These are phyloP conservation scores for Sphaerophoria rueppellii DNA, from an alignment of 2,888 invertebrate genomes.

Conservation along the genomic window DNA sequence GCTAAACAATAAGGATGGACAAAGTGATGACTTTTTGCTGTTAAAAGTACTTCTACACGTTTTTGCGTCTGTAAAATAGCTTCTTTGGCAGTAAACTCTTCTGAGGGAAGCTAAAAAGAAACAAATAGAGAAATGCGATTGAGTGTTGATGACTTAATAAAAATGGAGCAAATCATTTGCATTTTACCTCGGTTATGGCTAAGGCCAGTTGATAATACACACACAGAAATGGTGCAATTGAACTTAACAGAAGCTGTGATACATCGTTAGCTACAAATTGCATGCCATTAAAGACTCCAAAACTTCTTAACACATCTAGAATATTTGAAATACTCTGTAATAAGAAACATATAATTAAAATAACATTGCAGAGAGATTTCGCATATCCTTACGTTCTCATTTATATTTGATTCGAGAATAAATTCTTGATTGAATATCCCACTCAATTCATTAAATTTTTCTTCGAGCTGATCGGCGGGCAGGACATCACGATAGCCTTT, in stretches of 20 bases:
- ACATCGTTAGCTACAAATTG: conserved; percentile 78
- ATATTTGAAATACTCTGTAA: conserved; percentile 82
- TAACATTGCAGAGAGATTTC: background rate
- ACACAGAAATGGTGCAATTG: conserved; percentile 86
- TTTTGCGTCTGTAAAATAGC: conserved; percentile 85
- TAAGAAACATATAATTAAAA: conserved; percentile 10
- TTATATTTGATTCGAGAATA: conserved; percentile 84
- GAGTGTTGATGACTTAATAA: background rate
- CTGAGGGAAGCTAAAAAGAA: conserved; percentile 75
- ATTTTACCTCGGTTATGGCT: conserved; percentile 83
- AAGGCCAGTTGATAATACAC: conserved; percentile 84
- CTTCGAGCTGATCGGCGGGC: conserved; percentile 27
- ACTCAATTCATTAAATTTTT: conserved; percentile 78
- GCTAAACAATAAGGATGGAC: conserved; percentile 90
- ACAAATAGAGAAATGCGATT: background rate
- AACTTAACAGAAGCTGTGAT: conserved; percentile 84
- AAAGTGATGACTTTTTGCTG: conserved; percentile 77
- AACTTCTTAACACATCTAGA: conserved; percentile 78
- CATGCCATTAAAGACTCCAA: conserved; percentile 78
- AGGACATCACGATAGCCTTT: conserved; percentile 63
- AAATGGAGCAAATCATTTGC: background rate
- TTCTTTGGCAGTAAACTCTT: conserved; percentile 83
- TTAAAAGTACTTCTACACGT: conserved; percentile 84
- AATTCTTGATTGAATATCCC: conserved; percentile 86
- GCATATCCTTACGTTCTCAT: conserved; percentile 80